phyloP scores from a whole-genome alignment of 1,140 invertebrate genomes.

The Glossosoma conforme region DNA sequence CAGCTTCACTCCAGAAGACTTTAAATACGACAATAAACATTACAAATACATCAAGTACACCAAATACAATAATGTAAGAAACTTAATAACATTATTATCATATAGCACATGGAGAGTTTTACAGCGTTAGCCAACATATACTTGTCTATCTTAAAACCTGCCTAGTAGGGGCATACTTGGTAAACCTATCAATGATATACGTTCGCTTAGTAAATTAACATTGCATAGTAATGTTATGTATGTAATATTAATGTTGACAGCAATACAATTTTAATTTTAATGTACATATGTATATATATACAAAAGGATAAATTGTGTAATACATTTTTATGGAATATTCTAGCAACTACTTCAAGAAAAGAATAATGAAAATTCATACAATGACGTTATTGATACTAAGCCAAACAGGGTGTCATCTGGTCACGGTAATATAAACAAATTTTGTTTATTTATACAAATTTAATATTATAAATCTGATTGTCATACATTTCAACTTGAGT shows the following conservation, averaged over 20 bases:
- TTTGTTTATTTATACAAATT: neutral
- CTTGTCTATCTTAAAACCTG: too few relatives aligned
- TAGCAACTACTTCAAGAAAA: constrained; percentile 26
- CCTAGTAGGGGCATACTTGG: too few relatives aligned
- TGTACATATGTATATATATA: too few relatives aligned
- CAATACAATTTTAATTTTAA: too few relatives aligned
- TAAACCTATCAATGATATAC: too few relatives aligned
- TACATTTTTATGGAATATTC: constrained; percentile 6
- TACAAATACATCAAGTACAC: constrained; percentile 76
- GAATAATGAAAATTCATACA: constrained; percentile 27
- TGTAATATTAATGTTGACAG: too few relatives aligned
- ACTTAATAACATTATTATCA: too few relatives aligned
- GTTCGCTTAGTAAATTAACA: too few relatives aligned
- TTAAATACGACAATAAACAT: constrained; percentile 76
- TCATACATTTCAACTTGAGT: neutral
- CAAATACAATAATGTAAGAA: constrained; percentile 62
- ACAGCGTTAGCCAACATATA: too few relatives aligned
- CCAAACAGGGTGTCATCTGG: constrained; percentile 24
- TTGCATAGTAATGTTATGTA: too few relatives aligned
- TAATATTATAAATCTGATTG: neutral
- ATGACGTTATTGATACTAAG: constrained; percentile 27
- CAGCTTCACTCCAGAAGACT: constrained; percentile 69
- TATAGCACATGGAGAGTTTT: too few relatives aligned
- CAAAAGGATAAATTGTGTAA: too few relatives aligned
- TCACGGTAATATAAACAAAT: constrained; percentile 22